Evolutionary conservation across 2,797 vertebrate genomes (phyloP), one percentile per base, ranked within the genome.

Genomic region (Periophthalmus magnuspinnatus): DNA sequence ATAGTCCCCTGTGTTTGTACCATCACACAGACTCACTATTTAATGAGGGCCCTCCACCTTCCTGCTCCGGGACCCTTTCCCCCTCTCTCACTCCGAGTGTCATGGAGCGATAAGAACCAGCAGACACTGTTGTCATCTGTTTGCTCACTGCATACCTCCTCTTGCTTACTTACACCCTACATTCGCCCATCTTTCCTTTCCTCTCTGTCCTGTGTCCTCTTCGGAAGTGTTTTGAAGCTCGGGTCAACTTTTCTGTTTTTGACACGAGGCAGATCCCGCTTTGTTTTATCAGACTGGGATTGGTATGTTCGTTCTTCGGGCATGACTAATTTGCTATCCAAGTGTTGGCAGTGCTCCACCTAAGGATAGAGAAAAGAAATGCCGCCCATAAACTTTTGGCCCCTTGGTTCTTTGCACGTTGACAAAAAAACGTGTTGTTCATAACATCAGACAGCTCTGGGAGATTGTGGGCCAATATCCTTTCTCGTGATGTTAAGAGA

Each of bases 121-220:
- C 85, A 90, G 90, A 90, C 88, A 80, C 83, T 74, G 90, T 91
- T 92, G 90, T 91, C 73, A 56, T 69, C 54, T 91, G 86, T 92
- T 91, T 92, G 88, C 88, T 84, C 72, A 72, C 68, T 34, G 71
- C 90, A 91, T 89, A 88, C 89, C 88, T 87, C 80, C 74, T 80
- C 85, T 88, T 75, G 76, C 82, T 84, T 24, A 24, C 38, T 47
- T 70, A 68, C 28, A 32, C 79, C 76, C 83, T 81, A 71, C 71
- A 81, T 79, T 85, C 75, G 83, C 76, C 72, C 75, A 74, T 79
- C 60, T 78, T 61, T 32, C 55, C 74, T 38, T 63, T 63, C 73
- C 65, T 70, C 63, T n/a, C 56, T 58, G 56, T 34, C 60, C 60
- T 3, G 10, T 24, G 36, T 62, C 71, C 61, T 65, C 38, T 78